A percentile compares a stretch with the other conserved stretches of the same genome.
Conservation (phyloP, 1,140 invertebrate genomes). For the Ladona fulva region DNA sequence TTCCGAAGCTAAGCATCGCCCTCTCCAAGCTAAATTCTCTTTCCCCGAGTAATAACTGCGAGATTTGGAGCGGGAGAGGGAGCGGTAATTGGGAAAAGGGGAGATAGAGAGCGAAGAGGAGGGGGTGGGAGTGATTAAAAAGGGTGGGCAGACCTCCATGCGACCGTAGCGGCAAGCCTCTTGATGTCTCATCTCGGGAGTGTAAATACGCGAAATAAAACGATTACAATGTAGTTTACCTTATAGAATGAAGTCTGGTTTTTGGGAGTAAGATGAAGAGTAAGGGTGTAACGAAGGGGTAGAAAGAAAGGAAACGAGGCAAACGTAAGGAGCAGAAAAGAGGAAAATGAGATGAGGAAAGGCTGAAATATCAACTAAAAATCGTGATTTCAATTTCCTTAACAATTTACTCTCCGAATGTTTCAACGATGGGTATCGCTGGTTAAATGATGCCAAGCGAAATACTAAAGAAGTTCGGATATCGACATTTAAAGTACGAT, state of each 20-base stretch:
- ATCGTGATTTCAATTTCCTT: no score
- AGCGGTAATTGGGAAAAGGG: not conserved
- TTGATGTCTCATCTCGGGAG: not conserved
- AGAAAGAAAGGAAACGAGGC: not conserved
- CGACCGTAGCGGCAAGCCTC: not conserved
- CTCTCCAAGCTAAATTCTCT: no score
- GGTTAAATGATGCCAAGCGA: no score
- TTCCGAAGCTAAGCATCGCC: no score
- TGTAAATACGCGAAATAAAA: slow-evolving; percentile 10
- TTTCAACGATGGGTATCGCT: no score
- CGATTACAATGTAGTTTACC: slow-evolving; percentile 1
- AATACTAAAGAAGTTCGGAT: no score
- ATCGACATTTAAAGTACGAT: no score
- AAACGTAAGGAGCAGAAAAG: not conserved
- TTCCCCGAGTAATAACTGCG: no score
- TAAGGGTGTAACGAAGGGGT: not conserved
- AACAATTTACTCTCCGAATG: no score
- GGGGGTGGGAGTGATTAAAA: not conserved
- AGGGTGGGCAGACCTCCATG: not conserved
- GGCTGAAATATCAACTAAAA: no score
- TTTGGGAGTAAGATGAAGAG: not conserved
- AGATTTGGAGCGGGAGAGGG: not conserved
- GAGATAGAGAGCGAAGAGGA: not conserved
- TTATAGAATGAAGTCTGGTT: not conserved
- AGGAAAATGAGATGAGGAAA: no score